These are phyloP conservation scores for Myotis davidii DNA, from an alignment of 2,113 vertebrate species.

Conservation along the genomic window DNA sequence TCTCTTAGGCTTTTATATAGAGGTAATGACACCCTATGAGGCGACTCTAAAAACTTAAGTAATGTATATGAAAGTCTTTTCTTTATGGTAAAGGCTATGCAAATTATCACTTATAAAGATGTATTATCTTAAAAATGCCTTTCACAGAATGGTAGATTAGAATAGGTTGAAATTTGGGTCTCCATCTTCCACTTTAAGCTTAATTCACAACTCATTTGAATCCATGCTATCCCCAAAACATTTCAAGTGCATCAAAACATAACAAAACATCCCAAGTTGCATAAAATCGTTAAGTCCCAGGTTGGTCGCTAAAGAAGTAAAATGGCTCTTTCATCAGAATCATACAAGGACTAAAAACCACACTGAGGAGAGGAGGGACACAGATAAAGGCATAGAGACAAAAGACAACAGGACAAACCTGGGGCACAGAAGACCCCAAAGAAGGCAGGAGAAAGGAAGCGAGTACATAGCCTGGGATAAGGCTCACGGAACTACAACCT, in stretches of 20 bases:
- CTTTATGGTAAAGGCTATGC: background rate
- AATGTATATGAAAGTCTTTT: background rate
- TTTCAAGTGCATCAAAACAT: constrained; percentile 5
- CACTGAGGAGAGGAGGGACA: background rate
- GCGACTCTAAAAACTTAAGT: background rate
- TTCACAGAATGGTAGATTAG: constrained; percentile 30
- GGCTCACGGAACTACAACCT: background rate
- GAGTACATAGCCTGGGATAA: background rate
- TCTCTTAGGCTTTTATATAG: too few relatives aligned
- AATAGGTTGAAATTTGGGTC: constrained; percentile 48
- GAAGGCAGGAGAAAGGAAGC: background rate
- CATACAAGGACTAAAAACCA: background rate
- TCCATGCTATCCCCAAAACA: background rate
- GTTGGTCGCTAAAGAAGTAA: background rate
- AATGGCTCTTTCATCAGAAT: background rate
- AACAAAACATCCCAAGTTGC: background rate
- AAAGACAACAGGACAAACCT: background rate
- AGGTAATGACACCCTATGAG: background rate
- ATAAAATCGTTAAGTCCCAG: background rate
- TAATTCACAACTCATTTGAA: constrained; percentile 16
- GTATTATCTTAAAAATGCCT: background rate
- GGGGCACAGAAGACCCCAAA: background rate
- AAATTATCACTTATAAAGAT: constrained; percentile 8
- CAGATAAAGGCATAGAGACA: background rate
- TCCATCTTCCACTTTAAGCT: constrained; percentile 19